Evolutionary conservation across 2,113 vertebrate species (phyloP), one percentile per base, ranked within the genome.

Genomic region (Monarcha castaneiventris): DNA sequence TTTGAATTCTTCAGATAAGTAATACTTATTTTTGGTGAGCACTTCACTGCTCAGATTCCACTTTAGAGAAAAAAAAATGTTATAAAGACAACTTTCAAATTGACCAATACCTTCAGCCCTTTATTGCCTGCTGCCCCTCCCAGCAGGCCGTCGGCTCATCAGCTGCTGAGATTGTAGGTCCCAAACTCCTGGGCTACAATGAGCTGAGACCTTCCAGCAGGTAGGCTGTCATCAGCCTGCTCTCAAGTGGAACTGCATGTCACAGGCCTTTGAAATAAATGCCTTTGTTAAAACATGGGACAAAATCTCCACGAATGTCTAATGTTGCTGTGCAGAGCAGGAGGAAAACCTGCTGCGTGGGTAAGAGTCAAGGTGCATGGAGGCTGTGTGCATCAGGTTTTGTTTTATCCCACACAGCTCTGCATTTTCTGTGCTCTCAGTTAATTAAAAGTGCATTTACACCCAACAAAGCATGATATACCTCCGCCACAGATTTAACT

Each of bases 1-100:
- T 93, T 74, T 73, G 59, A 92, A 88, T 77, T 94, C 82, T 94
- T 92, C 71, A 66, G 41, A 58, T 58, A 83, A 26, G 16, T 79
- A 83, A 76, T 61, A 51, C 26, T 74, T 69, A 49, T 69, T 77
- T 94, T 90, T 86, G 43, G n/a, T 90, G 67, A 92, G 44, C 26
- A 32, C 2, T 74, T 84, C 39, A 64, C n/a, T 0, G 7, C 59
- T 62, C 32, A 67, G 35, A 84, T 86, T 66, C 55, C 39, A 59
- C n/a, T 56, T 94, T 39, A 39, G 62, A 72, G 35, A 7, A 29
- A 37, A 33, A 46, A 21, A 41, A 22, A 10, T 4, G 5, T 52
- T 72, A 33, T 21, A 66, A 41, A 87, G 59, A 1, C 22, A 62
- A 7, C 23, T 93, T 87, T 74, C 43, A 74, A 74, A 69, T 19